Conservation (phyloP, 2,888 invertebrate species). For the Agrenia bidenticulata region DNA sequence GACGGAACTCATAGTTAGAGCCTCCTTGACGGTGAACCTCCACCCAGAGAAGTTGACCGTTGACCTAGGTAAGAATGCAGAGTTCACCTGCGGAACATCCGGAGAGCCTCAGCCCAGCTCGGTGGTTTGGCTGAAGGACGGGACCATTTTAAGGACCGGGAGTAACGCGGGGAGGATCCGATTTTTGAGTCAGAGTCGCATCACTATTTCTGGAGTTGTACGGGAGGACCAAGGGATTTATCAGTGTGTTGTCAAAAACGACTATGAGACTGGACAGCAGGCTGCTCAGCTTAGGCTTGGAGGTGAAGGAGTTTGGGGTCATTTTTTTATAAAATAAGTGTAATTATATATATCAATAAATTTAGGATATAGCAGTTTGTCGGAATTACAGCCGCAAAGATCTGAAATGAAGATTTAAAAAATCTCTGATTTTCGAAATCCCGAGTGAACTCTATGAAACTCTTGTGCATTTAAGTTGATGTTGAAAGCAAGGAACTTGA, state of each 20-base stretch:
- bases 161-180: conserved; percentile 66
- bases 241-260: conserved; percentile 67
- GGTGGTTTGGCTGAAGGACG: conserved; percentile 60
- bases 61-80: conserved; percentile 72
- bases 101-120: conserved; percentile 51
- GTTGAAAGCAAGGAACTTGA: no score
- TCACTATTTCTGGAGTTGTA: conserved; percentile 62
- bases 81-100: conserved; percentile 64
- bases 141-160: conserved; percentile 56
- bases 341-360: no score
- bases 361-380: no score
- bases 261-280: conserved; percentile 62
- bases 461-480: no score
- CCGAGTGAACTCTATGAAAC: no score
- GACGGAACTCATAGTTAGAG: conserved; percentile 66
- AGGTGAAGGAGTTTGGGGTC: no score
- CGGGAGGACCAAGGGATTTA: conserved; percentile 72
- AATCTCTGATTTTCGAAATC: no score
- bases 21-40: conserved; percentile 65
- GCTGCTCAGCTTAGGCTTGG: conserved; percentile 58
- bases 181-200: conserved; percentile 63
- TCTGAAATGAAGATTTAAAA: not conserved
- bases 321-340: no score
- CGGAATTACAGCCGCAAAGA: no score
- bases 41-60: conserved; percentile 68